Conservation (phyloP, 2,888 invertebrate genomes). For the Tromatobia lineatoria region DNA sequence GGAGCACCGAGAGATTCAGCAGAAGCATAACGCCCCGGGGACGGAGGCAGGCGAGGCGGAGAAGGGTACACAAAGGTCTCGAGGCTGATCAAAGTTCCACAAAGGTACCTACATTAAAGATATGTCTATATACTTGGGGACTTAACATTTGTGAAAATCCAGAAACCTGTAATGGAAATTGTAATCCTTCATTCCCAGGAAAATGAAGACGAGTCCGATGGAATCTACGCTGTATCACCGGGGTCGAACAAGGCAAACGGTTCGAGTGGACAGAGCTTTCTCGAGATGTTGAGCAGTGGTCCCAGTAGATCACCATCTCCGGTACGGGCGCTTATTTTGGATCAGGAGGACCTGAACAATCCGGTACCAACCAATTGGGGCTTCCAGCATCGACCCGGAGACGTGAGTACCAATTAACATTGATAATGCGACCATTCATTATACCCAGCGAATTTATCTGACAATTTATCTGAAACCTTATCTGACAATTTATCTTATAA, state of each 20-base stretch:
- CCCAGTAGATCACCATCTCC: constrained; percentile 84
- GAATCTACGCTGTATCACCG: constrained; percentile 75
- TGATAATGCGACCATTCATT: background rate
- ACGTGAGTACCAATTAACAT: constrained; percentile 71
- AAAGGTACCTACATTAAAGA: constrained; percentile 75
- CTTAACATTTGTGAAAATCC: background rate
- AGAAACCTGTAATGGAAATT: background rate
- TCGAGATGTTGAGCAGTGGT: constrained; percentile 84
- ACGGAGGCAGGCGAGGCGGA: constrained; percentile 84
- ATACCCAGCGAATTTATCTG: background rate
- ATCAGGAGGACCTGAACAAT: constrained; percentile 81
- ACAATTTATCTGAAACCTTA: no score
- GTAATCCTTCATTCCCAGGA: constrained; percentile 72
- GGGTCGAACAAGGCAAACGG: constrained; percentile 71
- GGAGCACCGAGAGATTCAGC: constrained; percentile 89
- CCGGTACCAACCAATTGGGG: constrained; percentile 83
- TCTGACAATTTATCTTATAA: no score
- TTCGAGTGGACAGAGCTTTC: constrained; percentile 80
- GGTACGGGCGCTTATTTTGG: constrained; percentile 80
- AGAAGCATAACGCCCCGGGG: constrained; percentile 88
- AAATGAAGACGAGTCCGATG: constrained; percentile 79
- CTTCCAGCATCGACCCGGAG: constrained; percentile 80
- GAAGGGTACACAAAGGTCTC: constrained; percentile 76
- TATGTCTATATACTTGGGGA: background rate
- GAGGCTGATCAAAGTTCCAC: constrained; percentile 78